Evolutionary conservation across 2,797 vertebrate genomes (phyloP), one percentile per base, ranked within the genome.

Genomic region (Scolopax rusticola): DNA sequence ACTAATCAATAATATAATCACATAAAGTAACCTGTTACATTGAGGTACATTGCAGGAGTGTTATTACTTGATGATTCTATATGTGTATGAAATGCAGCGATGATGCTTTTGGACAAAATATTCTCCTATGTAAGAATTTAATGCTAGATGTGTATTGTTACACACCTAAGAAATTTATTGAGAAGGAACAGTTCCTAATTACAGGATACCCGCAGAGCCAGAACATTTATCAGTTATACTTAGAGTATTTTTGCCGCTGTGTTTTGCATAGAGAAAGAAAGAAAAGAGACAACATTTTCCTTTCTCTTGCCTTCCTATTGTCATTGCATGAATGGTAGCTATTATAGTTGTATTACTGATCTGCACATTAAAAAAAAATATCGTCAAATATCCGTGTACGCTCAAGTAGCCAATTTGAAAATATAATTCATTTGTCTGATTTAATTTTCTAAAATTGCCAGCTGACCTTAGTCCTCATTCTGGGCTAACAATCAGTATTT

Each of bases 391-490:
- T 36, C 60, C 70, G 71, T 13, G 13, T 65, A 85, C 0, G 1
- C 41, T 85, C 24, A 93, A 87, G 53, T 48, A 78, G 27, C 27
- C 75, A 96, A 94, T 95, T 70, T 94, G 78, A 65, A 84, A 69
- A 71, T 65, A 53, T 48, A n/a, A 74, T 92, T 91, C 18, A 76
- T 93, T 88, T 92, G n/a, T 65, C 41, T 88, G 80, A 81, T 89
- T 87, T 89, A 89, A 95, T 84, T 93, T 64, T 23, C 67, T 91
- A 75, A 94, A 95, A 91, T 95, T 92, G 70, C 84, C 68, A 92
- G 38, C 54, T 89, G 73, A 63, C 56, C 56, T 89, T 81, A 94
- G 75, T 57, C 48, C 41, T 86, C 38, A 41, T 88, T 95, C 47
- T 80, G 59, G 24, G 33, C 45, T 89, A 95, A 89, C 5, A 89